phyloP scores from a whole-genome alignment of 2,888 invertebrate species.

The Meghimatium bilineatum region DNA sequence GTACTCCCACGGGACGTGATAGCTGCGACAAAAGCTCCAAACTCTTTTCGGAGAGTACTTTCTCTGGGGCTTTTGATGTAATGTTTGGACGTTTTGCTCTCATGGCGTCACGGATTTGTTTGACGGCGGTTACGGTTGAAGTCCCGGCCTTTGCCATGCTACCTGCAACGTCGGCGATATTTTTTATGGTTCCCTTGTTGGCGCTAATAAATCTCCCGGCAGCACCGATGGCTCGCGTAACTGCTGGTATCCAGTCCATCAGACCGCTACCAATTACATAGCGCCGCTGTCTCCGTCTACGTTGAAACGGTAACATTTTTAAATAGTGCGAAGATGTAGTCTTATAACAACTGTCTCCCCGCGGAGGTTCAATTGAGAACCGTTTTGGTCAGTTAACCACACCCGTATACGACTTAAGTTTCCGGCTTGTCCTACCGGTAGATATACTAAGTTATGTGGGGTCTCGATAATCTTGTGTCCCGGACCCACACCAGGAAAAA shows the following conservation, averaged over 20 bases:
- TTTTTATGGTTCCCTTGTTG: neutral
- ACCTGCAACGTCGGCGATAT: too few relatives aligned
- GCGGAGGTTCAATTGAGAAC: slow-evolving; percentile 37
- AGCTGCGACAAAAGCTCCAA: neutral
- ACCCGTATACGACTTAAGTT: neutral
- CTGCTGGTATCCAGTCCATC: neutral
- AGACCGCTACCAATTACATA: too few relatives aligned
- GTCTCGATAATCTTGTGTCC: slow-evolving; percentile 53
- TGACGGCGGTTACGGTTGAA: neutral
- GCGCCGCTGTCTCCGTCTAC: too few relatives aligned
- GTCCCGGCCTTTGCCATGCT: neutral
- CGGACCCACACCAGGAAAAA: slow-evolving; percentile 48
- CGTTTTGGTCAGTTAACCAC: slow-evolving; percentile 45
- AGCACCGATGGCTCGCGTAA: neutral
- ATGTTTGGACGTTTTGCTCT: neutral
- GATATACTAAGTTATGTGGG: slow-evolving; percentile 50
- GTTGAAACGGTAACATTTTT: neutral
- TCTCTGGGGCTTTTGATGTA: neutral
- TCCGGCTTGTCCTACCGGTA: slow-evolving; percentile 39
- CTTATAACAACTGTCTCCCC: slow-evolving; percentile 48
- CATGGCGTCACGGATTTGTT: neutral
- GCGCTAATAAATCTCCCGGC: neutral
- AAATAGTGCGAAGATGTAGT: slow-evolving; percentile 41
- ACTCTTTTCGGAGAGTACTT: neutral
- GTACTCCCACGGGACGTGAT: neutral